phyloP scores from a whole-genome alignment of 2,797 vertebrate species.

The Orestias chungarensis region DNA sequence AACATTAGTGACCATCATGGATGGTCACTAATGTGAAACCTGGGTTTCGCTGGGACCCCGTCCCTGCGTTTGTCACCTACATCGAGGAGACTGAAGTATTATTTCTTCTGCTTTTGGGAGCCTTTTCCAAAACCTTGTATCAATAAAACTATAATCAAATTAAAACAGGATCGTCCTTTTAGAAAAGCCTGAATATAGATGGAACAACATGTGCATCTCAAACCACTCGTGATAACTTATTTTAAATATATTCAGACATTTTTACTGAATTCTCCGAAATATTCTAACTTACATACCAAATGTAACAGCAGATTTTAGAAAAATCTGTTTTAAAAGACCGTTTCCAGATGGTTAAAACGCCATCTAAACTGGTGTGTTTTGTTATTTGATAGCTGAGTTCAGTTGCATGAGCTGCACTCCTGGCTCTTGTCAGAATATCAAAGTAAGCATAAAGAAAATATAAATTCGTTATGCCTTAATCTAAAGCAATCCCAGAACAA shows the following conservation, averaged over 20 bases:
- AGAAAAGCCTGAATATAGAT: too few species aligned
- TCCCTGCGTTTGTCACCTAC: not conserved
- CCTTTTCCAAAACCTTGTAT: not conserved
- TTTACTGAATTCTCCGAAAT: not conserved
- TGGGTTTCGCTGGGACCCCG: too few species aligned
- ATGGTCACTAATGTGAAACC: slow-evolving; percentile 12
- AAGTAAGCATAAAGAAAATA: too few species aligned
- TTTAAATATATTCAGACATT: not conserved
- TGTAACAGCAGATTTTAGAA: not conserved
- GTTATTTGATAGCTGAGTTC: too few species aligned
- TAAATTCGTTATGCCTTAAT: too few species aligned
- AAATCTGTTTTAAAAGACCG: too few species aligned
- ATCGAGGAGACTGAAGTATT: not conserved
- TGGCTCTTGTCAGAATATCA: too few species aligned
- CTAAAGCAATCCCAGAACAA: too few species aligned
- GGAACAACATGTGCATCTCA: not conserved
- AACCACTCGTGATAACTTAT: not conserved
- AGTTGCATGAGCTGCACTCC: too few species aligned
- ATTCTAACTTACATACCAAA: not conserved
- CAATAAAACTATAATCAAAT: not conserved
- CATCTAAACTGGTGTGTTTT: not conserved
- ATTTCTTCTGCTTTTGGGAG: not conserved
- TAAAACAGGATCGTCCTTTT: too few species aligned
- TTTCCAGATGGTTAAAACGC: not conserved
- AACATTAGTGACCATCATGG: slow-evolving; percentile 18